phyloP scores from a whole-genome alignment of 2,888 invertebrate genomes.

The Meghimatium bilineatum region DNA sequence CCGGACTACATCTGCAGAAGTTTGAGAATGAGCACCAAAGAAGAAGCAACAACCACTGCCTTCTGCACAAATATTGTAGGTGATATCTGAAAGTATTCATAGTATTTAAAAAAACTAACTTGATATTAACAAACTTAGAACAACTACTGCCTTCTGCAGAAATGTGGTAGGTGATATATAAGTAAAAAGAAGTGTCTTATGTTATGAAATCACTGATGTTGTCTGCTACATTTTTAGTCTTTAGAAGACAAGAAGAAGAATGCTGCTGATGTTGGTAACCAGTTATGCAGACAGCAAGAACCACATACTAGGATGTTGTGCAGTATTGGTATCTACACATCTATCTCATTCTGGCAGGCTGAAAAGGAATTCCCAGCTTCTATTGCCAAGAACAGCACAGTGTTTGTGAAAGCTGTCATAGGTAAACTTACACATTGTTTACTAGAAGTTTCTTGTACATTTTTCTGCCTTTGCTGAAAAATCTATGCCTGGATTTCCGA shows the following conservation, averaged over 20 bases:
- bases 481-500: no score
- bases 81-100: not conserved
- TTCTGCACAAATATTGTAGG: no score
- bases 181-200: no score
- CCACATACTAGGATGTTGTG: not conserved
- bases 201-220: not conserved
- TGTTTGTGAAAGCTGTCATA: conserved; percentile 54
- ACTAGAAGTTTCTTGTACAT: no score
- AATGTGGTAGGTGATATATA: no score
- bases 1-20: no score
- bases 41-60: no score
- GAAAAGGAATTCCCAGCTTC: conserved; percentile 10
- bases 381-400: conserved; percentile 41
- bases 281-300: not conserved
- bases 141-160: no score
- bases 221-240: not conserved
- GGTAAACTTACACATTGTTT: conserved; percentile 31
- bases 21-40: no score
- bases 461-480: no score
- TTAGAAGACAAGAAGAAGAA: not conserved
- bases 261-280: not conserved
- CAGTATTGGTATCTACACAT: conserved; percentile 13
- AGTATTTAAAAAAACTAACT: no score
- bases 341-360: not conserved
- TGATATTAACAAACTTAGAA: no score